Evolutionary conservation across 2,888 invertebrate species (phyloP), one percentile per base, ranked within the genome.

Genomic region (Nezara viridula): DNA sequence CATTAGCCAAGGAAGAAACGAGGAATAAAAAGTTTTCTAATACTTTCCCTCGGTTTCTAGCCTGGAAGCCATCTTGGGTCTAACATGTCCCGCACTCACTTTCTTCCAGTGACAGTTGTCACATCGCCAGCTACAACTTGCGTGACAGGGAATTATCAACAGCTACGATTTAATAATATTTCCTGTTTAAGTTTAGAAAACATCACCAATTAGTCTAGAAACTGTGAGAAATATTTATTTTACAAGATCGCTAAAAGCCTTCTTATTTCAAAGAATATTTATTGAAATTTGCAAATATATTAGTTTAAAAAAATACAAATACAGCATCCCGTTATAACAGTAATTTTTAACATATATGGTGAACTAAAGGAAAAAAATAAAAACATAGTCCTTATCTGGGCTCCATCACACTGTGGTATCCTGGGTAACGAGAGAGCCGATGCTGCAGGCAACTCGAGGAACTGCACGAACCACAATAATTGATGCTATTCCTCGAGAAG

Each of bases 21-120:
- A 47, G 44, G 9, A 47, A 24, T 44, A 81, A 81, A 44, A 44
- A 81, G 81, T 9, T 77, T 77, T 77, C 77, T 77, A 77, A 81
- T 81, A 81, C 81, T 81, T 81, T 81, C 81, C 40, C 77, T 37
- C 5, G 12, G 66, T 27, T 32, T 6, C 16, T 24, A 7, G 1
- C 16, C 32, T 27, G 5, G 27, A 21, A 16, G 37, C 77, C 77
- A 77, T 81, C 81, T 47, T 81, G 12, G 44, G n/a, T 40, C 14
- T 16, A 10, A 73, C 16, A 44, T 44, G 44, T 44, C 5, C 6
- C 10, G 0, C 24, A 19, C 7, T 40, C 3, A 47, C 81, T 81
- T 81, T 47, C 81, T 40, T 77, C 37, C 77, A 24, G 27, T 0
- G 60, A 60, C 60, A 37, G 27, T 73, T 73, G 66, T 73, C 66